Percentiles rank a stretch among this genome's conserved stretches.
phyloP scores from a whole-genome alignment of 2,797 vertebrate species.

The Danio aesculapii region DNA sequence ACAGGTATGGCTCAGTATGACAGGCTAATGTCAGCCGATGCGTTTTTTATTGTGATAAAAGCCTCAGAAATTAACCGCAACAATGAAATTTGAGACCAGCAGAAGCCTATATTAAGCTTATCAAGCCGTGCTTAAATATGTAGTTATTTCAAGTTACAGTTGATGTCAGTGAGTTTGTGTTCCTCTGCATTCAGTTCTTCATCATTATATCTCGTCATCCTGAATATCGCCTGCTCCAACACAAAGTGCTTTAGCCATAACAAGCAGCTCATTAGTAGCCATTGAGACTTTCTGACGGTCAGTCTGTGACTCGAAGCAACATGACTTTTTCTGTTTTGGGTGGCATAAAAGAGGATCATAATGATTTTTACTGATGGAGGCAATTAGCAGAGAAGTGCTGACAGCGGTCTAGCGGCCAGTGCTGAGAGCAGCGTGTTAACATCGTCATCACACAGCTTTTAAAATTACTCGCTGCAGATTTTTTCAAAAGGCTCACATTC shows the following conservation, averaged over 20 bases:
- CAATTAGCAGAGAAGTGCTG: slow-evolving; percentile 79
- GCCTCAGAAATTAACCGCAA: no score
- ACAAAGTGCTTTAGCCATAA: slow-evolving; percentile 73
- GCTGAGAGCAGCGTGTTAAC: slow-evolving; percentile 53
- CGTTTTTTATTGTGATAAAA: no score
- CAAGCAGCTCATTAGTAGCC: slow-evolving; percentile 68
- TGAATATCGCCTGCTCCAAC: slow-evolving; percentile 75
- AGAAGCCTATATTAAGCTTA: neutral
- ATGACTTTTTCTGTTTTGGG: slow-evolving; percentile 70
- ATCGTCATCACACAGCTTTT: slow-evolving; percentile 45
- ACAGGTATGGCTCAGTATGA: no score
- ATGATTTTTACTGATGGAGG: slow-evolving; percentile 78
- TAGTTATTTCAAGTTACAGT: slow-evolving; percentile 10
- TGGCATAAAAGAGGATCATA: slow-evolving; percentile 72
- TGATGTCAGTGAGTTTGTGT: neutral
- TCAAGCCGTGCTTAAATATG: neutral
- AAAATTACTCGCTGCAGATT: slow-evolving; percentile 32
- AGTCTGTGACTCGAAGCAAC: slow-evolving; percentile 70
- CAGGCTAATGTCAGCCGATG: no score
- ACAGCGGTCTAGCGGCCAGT: slow-evolving; percentile 74
- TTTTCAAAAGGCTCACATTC: slow-evolving; percentile 10
- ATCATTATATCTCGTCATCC: slow-evolving; percentile 52
- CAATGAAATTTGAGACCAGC: no score
- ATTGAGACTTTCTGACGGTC: slow-evolving; percentile 66
- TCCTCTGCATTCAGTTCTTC: slow-evolving; percentile 10